Base-by-base conservation (phyloP, 2,888 invertebrate species). In the Encarsia formosa region DNA sequence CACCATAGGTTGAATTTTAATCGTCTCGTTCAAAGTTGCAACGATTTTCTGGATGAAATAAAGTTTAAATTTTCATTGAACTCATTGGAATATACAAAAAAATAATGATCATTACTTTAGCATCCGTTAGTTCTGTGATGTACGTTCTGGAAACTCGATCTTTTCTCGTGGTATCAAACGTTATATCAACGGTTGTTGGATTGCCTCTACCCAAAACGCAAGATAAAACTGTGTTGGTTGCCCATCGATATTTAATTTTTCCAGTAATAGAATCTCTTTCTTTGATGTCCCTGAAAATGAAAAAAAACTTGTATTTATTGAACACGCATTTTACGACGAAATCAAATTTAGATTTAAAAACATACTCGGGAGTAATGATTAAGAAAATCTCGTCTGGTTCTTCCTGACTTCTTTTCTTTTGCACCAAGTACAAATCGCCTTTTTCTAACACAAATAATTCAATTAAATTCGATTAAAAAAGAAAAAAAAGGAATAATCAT, bases 101-200 rank as follows among this genome's bases (percentile, higher is more conserved):
- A 38, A 20, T 34, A 41, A 34, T 40, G 32, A 48, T 39, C 51
- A 48, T 65, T 64, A 80, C 81, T 64, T 80, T 78, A 44, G 81
- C 79, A 59, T 82, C 79, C 31, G 77, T 76, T 32, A 75, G 75
- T 54, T 81, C 80, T 40, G 82, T 76, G 15, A 75, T 75, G 65
- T 85, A 86, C 35, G 77, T 73, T 40, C 84, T 75, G 61, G 78
- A 78, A 60, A 79, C 77, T 53, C 80, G 77, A 65, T 81, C 79
- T 57, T 76, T 76, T 58, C 80, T 76, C 15, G 81, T 69, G 1
- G 84, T 84, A 66, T 84, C 83, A 65, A 85, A 86, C 59, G 77
- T 78, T 29, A 82, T 75, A 40, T 79, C 78, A 29, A 85, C 68
- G 8, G 78, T 78, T 24, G 79, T 70, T 3, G 75, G 68, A 48